Conservation (phyloP, 2,888 invertebrate genomes). For the Ophion ventricosus region DNA sequence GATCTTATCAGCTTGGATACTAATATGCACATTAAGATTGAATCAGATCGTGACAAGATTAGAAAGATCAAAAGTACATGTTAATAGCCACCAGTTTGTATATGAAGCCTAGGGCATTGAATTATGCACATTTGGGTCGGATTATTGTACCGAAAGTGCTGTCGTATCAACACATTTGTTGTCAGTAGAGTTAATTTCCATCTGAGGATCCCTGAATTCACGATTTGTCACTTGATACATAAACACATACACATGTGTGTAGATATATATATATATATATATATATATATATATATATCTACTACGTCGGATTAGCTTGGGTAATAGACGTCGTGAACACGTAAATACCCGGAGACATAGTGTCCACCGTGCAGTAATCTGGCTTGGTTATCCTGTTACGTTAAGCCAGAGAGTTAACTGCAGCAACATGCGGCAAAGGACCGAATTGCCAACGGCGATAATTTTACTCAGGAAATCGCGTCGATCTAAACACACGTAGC, state of each 20-base stretch:
- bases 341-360: constrained; percentile 47
- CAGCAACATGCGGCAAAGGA: constrained; percentile 47
- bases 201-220: constrained; percentile 8
- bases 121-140: constrained; percentile 1
- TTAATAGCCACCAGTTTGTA: background rate
- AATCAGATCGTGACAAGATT: background rate
- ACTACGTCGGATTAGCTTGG: constrained; percentile 49
- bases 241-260: constrained; percentile 16
- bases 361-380: constrained; percentile 43
- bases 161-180: constrained; percentile 3
- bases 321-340: constrained; percentile 53
- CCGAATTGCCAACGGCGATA: constrained; percentile 65
- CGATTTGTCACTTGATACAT: constrained; percentile 20
- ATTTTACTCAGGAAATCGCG: constrained; percentile 67
- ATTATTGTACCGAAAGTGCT: constrained; percentile 10
- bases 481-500: constrained; percentile 69
- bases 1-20: background rate
- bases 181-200: constrained; percentile 16
- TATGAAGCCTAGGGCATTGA: background rate
- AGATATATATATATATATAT: no score
- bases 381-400: constrained; percentile 48
- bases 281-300: background rate
- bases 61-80: constrained; percentile 10
- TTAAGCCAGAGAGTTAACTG: constrained; percentile 50
- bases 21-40: constrained; percentile 3